A percentile compares a stretch with the other conserved stretches of the same genome.
phyloP scores from a whole-genome alignment of 1,140 invertebrate species.

The Dreissena rostriformis region DNA sequence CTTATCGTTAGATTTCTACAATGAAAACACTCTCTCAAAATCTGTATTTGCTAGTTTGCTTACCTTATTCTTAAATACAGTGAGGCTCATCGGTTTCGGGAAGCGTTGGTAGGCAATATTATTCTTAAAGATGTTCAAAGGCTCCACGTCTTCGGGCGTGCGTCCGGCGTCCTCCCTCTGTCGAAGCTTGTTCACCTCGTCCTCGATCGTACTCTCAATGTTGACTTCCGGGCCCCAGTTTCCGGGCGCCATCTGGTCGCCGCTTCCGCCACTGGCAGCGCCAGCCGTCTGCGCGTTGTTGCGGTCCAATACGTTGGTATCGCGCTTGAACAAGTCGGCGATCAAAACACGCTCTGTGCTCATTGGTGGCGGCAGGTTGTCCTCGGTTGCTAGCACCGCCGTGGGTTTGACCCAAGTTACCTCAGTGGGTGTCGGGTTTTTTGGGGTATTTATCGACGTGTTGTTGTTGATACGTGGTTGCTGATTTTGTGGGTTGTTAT shows the following conservation, averaged over 20 bases:
- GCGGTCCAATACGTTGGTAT: neutral
- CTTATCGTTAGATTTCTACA: no score
- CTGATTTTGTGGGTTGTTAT: no score
- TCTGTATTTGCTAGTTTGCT: no score
- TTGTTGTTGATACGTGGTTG: no score
- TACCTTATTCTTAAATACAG: constrained; percentile 34
- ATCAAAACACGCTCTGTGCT: neutral
- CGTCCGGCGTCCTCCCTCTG: neutral
- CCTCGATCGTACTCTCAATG: neutral
- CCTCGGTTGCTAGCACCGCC: no score
- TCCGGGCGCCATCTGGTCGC: neutral
- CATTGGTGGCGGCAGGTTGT: no score
- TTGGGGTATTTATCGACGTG: no score
- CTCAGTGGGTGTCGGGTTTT: no score
- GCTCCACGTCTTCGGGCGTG: constrained; percentile 25
- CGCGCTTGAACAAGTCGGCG: no score
- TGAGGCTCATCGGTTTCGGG: constrained; percentile 41
- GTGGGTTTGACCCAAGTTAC: no score
- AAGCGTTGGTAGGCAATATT: constrained; percentile 42
- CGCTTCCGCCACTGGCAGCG: neutral
- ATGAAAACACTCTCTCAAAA: no score
- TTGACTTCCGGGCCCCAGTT: neutral
- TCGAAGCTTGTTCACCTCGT: neutral
- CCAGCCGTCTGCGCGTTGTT: neutral
- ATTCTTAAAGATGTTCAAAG: constrained; percentile 29